Evolutionary conservation across 2,888 invertebrate genomes (phyloP).

Genomic region (Hypsopygia costalis): DNA sequence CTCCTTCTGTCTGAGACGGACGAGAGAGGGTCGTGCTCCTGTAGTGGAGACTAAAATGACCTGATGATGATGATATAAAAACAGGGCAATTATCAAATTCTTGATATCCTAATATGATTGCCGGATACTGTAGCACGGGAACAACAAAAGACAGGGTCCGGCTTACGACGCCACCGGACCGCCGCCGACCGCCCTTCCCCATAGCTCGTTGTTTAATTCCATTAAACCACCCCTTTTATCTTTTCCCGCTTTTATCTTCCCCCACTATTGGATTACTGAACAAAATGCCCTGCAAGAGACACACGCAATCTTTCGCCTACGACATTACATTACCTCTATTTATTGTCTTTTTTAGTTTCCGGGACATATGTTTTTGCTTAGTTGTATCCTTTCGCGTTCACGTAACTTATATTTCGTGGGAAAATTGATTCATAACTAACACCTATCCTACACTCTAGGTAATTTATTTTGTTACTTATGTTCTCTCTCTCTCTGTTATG

Average conservation of each 20-base stretch:
- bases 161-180: slow-evolving; percentile 57
- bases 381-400: slow-evolving; percentile 14
- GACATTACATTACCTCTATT: slow-evolving; percentile 54
- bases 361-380: slow-evolving; percentile 26
- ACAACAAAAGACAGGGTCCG: slow-evolving; percentile 72
- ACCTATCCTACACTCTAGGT: neutral
- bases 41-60: too few relatives aligned
- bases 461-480: too few relatives aligned
- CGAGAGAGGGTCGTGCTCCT: too few relatives aligned
- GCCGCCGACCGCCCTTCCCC: slow-evolving; percentile 34
- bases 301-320: slow-evolving; percentile 65
- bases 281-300: slow-evolving; percentile 72
- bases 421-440: neutral
- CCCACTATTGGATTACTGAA: slow-evolving; percentile 74
- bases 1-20: too few relatives aligned
- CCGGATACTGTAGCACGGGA: neutral
- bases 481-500: too few relatives aligned
- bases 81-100: neutral
- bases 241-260: slow-evolving; percentile 73
- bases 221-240: slow-evolving; percentile 78
- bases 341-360: slow-evolving; percentile 37
- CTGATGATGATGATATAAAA: too few relatives aligned
- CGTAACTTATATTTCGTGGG: neutral
- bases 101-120: neutral
- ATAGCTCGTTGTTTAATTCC: slow-evolving; percentile 69